phyloP scores from a whole-genome alignment of 2,113 vertebrate species.

The Corythornis cristatus region DNA sequence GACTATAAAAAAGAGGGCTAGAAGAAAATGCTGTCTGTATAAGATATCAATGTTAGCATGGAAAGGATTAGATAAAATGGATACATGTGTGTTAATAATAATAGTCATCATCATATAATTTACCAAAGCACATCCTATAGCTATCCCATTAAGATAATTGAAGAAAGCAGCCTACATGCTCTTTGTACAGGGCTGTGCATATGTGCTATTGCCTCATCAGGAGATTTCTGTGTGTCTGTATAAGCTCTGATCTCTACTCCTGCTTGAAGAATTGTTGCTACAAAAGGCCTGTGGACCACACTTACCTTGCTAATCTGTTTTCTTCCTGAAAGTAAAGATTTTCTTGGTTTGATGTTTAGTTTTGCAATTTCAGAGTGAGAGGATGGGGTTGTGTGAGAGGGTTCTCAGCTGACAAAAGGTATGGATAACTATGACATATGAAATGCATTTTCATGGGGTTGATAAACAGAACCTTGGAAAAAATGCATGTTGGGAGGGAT shows the following conservation, averaged over 20 bases:
- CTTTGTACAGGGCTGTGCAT: neutral
- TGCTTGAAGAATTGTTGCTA: neutral
- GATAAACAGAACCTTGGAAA: neutral
- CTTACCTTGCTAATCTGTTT: neutral
- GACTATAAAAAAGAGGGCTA: neutral
- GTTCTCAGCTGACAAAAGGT: neutral
- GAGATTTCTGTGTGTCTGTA: neutral
- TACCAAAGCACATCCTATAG: neutral
- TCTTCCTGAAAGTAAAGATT: neutral
- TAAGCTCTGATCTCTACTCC: neutral
- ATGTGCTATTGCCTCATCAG: neutral
- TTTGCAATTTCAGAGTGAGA: neutral
- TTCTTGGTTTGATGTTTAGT: neutral
- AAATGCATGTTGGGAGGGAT: neutral
- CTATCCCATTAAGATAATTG: neutral
- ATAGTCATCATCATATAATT: neutral
- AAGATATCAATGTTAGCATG: neutral
- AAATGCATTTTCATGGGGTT: neutral
- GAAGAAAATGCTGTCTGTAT: neutral
- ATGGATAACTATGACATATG: neutral
- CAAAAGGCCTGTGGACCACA: neutral
- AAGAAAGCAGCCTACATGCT: neutral
- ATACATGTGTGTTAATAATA: neutral
- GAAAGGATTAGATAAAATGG: neutral
- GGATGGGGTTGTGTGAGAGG: neutral